Base-by-base conservation (phyloP, 2,113 vertebrate species). In the Dinomys branickii region DNA sequence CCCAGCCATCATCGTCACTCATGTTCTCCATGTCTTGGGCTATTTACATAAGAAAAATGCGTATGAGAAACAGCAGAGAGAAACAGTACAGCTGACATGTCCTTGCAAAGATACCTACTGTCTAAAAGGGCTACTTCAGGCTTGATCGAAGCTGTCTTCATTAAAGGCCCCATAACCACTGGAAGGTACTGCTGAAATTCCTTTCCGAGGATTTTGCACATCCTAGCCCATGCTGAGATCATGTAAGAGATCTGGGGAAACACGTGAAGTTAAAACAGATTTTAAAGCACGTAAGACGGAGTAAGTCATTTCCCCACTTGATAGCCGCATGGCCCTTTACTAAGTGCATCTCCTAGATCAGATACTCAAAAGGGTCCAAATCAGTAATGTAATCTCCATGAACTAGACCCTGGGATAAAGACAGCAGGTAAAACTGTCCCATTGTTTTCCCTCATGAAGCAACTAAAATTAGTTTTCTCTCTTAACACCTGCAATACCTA, bases 1-100 rank as follows among this genome's bases (percentile, higher is more conserved):
- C 99, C 99, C 99, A 99, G 2, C 99, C 99, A 38, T 99, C 99
- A 93, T 99, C 99, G 94, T 99, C 99, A 1, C 99, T 99, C 99
- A 99, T 99, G 94, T 99, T 99, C 98, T 99, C 99, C 99, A 99
- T 99, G 98, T 99, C 99, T 98, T 99, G 99, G 85, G 99, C 99
- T 99, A 88, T 94, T 82, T 65, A 30, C 2, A 28, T n/a, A 83
- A 88, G 61, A 84, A 89, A 88, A 87, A 47, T 30, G 44, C 58
- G 88, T 69, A 9, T 30, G 54, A 38, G 0, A 89, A 63, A 80
- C 2, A 67, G 67, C 28, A 89, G 16, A 63, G 47, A 82, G 14
- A 61, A 85, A 63, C 0, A 38, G 10, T 52, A 54, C 24, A 88
- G 88, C 16, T 83, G 90, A 19, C 0, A 82, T 50, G 47, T 38